Evolutionary conservation across 2,797 vertebrate species (phyloP).

Genomic region (Gastrophryne carolinensis): DNA sequence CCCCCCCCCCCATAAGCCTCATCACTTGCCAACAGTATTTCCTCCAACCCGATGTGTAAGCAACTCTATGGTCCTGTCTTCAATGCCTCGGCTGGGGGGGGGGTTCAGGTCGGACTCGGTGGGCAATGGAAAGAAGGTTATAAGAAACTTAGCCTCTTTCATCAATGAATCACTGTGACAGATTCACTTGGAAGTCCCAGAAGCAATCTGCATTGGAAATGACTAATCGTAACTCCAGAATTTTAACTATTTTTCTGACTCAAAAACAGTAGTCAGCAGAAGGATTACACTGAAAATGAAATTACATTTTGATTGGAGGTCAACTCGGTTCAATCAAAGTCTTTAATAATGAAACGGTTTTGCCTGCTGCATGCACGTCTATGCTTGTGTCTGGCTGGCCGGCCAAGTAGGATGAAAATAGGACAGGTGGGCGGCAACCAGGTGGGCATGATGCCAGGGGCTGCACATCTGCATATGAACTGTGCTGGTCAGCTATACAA

Average conservation of each 20-base stretch:
- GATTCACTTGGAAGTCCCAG: background rate
- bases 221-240: background rate
- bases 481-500: background rate
- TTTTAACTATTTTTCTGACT: background rate
- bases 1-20: too few species aligned
- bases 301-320: background rate
- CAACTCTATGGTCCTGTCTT: too few species aligned
- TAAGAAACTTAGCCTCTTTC: too few species aligned
- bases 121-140: too few species aligned
- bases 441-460: background rate
- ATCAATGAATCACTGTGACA: background rate
- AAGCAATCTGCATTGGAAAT: background rate
- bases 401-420: background rate
- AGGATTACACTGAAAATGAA: slow-evolving; percentile 1
- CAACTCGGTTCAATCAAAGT: background rate
- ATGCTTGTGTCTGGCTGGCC: background rate
- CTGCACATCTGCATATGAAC: background rate
- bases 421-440: background rate
- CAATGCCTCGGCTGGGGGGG: too few species aligned
- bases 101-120: too few species aligned
- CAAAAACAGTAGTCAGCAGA: background rate
- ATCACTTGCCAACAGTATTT: too few species aligned
- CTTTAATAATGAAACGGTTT: background rate
- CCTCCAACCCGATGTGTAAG: too few species aligned
- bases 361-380: background rate